Evolutionary conservation across 1,140 invertebrate genomes (phyloP).

Genomic region (Belonocnema kinseyi): DNA sequence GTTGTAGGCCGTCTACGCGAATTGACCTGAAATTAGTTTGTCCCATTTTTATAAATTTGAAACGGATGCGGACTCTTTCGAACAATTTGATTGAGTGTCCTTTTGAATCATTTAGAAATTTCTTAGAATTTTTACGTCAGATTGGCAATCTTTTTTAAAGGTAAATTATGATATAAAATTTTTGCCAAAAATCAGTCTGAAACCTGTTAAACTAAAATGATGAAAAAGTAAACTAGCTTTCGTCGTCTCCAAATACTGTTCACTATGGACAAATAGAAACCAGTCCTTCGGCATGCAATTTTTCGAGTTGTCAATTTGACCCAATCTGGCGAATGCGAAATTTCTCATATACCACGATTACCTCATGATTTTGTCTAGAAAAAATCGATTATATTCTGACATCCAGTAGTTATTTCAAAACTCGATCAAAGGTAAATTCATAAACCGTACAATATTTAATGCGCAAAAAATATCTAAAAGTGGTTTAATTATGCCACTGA

Average conservation of each 20-base stretch:
- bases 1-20: neutral
- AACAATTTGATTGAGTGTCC: neutral
- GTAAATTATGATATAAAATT: too few relatives aligned
- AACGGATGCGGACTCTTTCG: neutral
- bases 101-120: neutral
- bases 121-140: too few relatives aligned
- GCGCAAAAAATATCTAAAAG: neutral
- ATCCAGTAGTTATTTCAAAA: too few relatives aligned
- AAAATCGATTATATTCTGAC: conserved; percentile 7
- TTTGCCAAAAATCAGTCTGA: too few relatives aligned
- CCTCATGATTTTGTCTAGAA: neutral
- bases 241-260: neutral
- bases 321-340: conserved; percentile 31
- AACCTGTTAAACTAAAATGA: too few relatives aligned
- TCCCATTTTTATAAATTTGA: neutral
- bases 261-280: conserved; percentile 35
- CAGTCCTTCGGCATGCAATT: conserved; percentile 43
- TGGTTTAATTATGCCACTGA: too few relatives aligned
- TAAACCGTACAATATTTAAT: neutral
- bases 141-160: too few relatives aligned
- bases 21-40: neutral
- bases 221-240: too few relatives aligned
- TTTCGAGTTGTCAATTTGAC: conserved; percentile 38
- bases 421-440: too few relatives aligned
- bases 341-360: conserved; percentile 6